Percentiles rank a stretch among this genome's conserved stretches.
These are phyloP conservation scores for Glaucomys volans DNA, from an alignment of 2,113 vertebrate species.

Conservation along the genomic window DNA sequence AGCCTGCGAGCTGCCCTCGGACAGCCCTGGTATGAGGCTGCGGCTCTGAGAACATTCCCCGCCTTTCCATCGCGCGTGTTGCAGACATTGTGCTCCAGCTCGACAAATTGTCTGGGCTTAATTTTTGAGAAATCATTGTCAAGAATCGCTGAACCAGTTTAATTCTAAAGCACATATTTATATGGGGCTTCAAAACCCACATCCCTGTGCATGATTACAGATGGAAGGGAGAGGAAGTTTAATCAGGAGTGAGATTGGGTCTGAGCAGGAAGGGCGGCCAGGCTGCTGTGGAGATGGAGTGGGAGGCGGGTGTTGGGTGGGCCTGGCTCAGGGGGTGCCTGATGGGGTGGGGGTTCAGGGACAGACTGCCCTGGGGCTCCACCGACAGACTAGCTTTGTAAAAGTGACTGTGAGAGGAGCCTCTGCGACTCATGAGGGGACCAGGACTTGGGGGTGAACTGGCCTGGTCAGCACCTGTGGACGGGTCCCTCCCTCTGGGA, in stretches of 20 bases:
- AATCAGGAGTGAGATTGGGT: slow-evolving; percentile 85
- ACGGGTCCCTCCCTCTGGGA: not conserved
- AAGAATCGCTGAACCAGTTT: slow-evolving; percentile 86
- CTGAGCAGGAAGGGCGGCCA: slow-evolving; percentile 62
- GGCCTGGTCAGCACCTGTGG: not conserved
- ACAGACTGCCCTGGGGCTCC: slow-evolving; percentile 32
- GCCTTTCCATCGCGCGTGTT: slow-evolving; percentile 77
- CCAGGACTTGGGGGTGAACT: not conserved
- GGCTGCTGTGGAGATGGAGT: slow-evolving; percentile 61
- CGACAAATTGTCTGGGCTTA: slow-evolving; percentile 85
- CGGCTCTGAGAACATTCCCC: slow-evolving; percentile 30
- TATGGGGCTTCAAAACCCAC: slow-evolving; percentile 80
- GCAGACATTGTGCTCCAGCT: slow-evolving; percentile 81
- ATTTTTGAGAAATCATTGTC: slow-evolving; percentile 87
- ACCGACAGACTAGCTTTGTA: not conserved
- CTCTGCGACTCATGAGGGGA: not conserved
- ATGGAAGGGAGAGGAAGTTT: slow-evolving; percentile 81
- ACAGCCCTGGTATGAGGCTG: slow-evolving; percentile 1
- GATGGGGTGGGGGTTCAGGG: not conserved
- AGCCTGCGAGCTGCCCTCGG: not conserved
- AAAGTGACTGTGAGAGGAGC: not conserved
- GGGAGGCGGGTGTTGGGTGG: slow-evolving; percentile 60
- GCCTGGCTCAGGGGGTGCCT: not conserved
- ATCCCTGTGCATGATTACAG: slow-evolving; percentile 72
- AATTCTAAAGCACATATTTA: slow-evolving; percentile 87